Evolutionary conservation across 2,797 vertebrate genomes (phyloP).

Genomic region (Eulemur albifrons): DNA sequence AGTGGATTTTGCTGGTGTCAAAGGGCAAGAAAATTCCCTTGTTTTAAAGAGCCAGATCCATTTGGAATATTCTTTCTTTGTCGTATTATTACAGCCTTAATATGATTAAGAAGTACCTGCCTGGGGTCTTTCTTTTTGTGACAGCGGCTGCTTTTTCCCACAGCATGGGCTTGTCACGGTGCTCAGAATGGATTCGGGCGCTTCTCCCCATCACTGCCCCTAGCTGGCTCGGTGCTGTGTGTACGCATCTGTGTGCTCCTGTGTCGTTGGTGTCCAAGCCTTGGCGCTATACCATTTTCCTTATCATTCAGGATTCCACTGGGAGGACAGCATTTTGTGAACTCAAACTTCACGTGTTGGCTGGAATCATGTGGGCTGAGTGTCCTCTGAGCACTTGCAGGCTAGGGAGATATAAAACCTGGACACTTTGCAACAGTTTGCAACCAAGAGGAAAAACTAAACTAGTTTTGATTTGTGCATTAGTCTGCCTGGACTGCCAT

Average conservation of each 20-base stretch:
- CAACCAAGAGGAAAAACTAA: slow-evolving; percentile 23
- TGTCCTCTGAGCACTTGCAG: slow-evolving; percentile 17
- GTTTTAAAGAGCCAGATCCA: neutral
- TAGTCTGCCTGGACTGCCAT: neutral
- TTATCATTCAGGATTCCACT: slow-evolving; percentile 38
- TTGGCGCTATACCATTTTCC: neutral
- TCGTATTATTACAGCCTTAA: too few species aligned
- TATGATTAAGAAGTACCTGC: neutral
- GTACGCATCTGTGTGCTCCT: neutral
- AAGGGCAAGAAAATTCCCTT: neutral
- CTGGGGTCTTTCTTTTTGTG: neutral
- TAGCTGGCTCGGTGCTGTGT: neutral
- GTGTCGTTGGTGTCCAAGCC: neutral
- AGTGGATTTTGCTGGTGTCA: neutral
- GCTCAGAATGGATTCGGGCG: neutral
- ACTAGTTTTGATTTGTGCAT: neutral
- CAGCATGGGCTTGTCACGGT: neutral
- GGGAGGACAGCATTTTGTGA: slow-evolving; percentile 64
- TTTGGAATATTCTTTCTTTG: neutral
- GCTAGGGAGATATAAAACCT: slow-evolving; percentile 39
- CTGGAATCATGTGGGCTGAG: slow-evolving; percentile 50
- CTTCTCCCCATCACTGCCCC: neutral
- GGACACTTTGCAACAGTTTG: slow-evolving; percentile 31
- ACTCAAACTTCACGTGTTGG: slow-evolving; percentile 12
- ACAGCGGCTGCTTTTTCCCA: neutral